Evolutionary conservation across 2,888 invertebrate genomes (phyloP).

Genomic region (Theristus sp.): DNA sequence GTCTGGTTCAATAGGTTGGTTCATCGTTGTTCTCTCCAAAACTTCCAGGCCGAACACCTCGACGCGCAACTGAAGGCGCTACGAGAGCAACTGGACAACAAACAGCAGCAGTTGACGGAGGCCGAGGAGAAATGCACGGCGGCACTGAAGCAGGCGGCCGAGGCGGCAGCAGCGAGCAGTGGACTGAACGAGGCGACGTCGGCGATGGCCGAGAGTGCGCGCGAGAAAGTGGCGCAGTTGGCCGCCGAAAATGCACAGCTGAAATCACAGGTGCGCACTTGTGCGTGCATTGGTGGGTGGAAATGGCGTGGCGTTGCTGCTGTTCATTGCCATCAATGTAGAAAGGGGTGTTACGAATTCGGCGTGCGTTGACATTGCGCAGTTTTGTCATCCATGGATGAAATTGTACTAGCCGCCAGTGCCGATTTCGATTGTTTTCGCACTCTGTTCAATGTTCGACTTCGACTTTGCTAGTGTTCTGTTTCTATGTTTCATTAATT

Average conservation of each 20-base stretch:
- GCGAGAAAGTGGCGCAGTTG: background rate
- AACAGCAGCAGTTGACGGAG: constrained; percentile 47
- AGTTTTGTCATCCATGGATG: no score
- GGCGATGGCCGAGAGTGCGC: background rate
- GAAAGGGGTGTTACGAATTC: no score
- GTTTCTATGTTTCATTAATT: no score
- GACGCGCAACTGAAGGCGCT: constrained; percentile 25
- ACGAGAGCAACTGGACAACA: constrained; percentile 48
- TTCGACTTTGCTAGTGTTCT: no score
- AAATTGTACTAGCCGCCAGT: no score
- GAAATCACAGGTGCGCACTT: constrained; percentile 2
- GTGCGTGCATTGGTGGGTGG: no score
- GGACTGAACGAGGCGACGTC: background rate
- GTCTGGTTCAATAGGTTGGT: background rate
- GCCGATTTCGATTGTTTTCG: no score
- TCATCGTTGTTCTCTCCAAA: background rate
- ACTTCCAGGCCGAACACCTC: background rate
- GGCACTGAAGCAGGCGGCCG: background rate
- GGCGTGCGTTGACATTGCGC: no score
- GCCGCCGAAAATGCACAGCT: background rate
- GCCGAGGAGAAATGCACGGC: background rate
- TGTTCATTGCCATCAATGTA: no score
- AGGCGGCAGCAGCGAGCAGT: background rate
- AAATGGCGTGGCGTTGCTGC: no score
- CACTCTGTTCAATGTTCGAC: no score